These are phyloP conservation scores for Leucoraja ocellata DNA, from an alignment of 2,797 vertebrate species.

Conservation along the genomic window DNA sequence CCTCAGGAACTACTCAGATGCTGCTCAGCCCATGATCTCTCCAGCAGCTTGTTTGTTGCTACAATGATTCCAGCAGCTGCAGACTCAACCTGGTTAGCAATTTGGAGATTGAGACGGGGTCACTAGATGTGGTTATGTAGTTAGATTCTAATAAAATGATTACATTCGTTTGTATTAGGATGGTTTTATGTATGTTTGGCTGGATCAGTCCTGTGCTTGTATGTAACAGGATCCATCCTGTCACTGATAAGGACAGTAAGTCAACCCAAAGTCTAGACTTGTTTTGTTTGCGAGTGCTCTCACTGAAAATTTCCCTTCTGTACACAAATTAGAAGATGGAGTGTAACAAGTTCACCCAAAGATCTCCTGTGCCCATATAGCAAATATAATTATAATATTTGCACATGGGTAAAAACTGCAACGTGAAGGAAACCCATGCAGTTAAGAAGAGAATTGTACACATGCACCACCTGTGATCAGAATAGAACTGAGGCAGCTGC, in stretches of 20 bases:
- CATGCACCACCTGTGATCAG: too few species aligned
- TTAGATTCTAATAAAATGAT: not conserved
- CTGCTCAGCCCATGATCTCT: not conserved
- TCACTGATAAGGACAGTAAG: not conserved
- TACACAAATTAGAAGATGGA: not conserved
- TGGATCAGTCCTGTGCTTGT: not conserved
- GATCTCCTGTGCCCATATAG: not conserved
- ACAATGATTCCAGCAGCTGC: too few species aligned
- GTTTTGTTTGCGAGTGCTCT: not conserved
- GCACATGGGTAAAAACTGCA: too few species aligned
- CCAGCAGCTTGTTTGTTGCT: not conserved
- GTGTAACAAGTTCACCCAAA: not conserved
- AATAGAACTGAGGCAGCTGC: too few species aligned
- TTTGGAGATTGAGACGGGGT: not conserved
- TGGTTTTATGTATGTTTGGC: not conserved
- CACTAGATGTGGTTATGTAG: not conserved
- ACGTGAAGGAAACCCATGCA: too few species aligned
- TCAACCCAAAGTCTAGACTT: not conserved
- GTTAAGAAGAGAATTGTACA: too few species aligned
- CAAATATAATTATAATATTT: not conserved
- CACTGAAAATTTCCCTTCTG: not conserved
- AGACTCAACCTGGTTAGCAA: too few species aligned
- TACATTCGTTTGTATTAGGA: not conserved
- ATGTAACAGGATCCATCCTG: not conserved
- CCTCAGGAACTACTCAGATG: too few species aligned